Evolutionary conservation across 2,888 invertebrate species (phyloP).

Genomic region (Pasiphila rectangulata): DNA sequence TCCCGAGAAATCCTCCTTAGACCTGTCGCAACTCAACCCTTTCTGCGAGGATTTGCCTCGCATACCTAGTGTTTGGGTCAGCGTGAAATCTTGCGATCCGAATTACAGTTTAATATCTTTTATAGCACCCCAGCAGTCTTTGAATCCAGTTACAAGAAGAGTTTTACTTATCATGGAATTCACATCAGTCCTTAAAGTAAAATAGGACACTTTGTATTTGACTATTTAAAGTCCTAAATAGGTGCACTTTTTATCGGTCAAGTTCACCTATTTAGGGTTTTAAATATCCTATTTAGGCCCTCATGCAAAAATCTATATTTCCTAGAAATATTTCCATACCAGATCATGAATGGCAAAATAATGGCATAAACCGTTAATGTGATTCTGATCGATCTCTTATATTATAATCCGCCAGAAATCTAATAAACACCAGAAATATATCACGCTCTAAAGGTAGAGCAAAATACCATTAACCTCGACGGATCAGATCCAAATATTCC

Average conservation of each 20-base stretch:
- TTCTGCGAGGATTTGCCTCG: slow-evolving; percentile 69
- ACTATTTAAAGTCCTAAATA: not conserved
- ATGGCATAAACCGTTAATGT: slow-evolving; percentile 61
- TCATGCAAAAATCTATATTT: not conserved
- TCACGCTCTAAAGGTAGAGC: slow-evolving; percentile 12
- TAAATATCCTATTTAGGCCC: too few relatives aligned
- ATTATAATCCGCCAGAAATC: slow-evolving; percentile 49
- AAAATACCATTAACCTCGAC: slow-evolving; percentile 7
- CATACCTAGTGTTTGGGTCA: slow-evolving; percentile 79
- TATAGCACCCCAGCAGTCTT: slow-evolving; percentile 28
- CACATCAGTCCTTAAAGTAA: not conserved
- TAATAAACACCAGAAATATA: slow-evolving; percentile 48
- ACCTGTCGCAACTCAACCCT: slow-evolving; percentile 77
- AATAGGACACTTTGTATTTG: not conserved
- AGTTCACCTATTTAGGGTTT: too few relatives aligned
- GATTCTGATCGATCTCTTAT: slow-evolving; percentile 76
- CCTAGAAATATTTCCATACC: not conserved
- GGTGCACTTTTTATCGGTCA: not conserved
- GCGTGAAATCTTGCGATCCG: slow-evolving; percentile 72
- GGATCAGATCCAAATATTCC: slow-evolving; percentile 9
- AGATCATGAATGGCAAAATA: slow-evolving; percentile 19
- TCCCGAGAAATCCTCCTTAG: slow-evolving; percentile 76
- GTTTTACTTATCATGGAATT: slow-evolving; percentile 1
- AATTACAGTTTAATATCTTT: slow-evolving; percentile 58
- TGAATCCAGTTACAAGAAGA: slow-evolving; percentile 9